Conservation (phyloP, 2,888 invertebrate species). For the Lasius platythorax region DNA sequence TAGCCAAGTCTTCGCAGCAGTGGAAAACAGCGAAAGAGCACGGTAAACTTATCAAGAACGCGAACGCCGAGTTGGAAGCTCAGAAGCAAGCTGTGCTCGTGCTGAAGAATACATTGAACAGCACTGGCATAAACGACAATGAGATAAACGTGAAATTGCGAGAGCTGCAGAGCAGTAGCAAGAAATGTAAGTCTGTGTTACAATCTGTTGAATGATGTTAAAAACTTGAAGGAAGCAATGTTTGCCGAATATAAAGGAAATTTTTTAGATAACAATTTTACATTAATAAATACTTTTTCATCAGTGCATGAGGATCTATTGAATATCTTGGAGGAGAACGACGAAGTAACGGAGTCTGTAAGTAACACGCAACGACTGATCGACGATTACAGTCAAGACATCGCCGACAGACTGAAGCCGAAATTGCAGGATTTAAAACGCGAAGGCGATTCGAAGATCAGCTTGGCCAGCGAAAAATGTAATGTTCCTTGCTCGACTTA, state of each 20-base stretch:
- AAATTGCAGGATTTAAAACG: slow-evolving; percentile 87
- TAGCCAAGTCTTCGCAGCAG: slow-evolving; percentile 79
- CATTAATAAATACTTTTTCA: slow-evolving; percentile 5
- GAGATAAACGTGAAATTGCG: slow-evolving; percentile 83
- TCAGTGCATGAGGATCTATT: slow-evolving; percentile 77
- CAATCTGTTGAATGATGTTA: not conserved
- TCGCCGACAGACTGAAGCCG: slow-evolving; percentile 87
- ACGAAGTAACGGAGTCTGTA: slow-evolving; percentile 70
- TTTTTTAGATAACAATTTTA: not conserved
- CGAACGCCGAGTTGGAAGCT: slow-evolving; percentile 84
- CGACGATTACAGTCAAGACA: slow-evolving; percentile 86
- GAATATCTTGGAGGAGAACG: slow-evolving; percentile 72
- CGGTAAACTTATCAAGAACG: slow-evolving; percentile 85
- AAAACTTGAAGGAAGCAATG: not conserved
- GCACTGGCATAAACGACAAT: slow-evolving; percentile 83
- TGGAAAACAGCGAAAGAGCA: slow-evolving; percentile 83
- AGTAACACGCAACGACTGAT: slow-evolving; percentile 74
- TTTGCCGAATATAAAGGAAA: not conserved
- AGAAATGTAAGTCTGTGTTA: slow-evolving; percentile 84
- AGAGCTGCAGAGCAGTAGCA: slow-evolving; percentile 87
- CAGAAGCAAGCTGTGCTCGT: slow-evolving; percentile 80
- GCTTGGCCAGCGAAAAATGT: slow-evolving; percentile 91
- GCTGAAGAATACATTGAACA: slow-evolving; percentile 82
- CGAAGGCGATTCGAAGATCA: slow-evolving; percentile 90
- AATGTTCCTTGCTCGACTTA: slow-evolving; percentile 55